A percentile compares a stretch with the other conserved stretches of the same genome.
These are phyloP conservation scores for Philopedon plagiatum DNA, from an alignment of 2,888 invertebrate genomes.

Conservation along the genomic window DNA sequence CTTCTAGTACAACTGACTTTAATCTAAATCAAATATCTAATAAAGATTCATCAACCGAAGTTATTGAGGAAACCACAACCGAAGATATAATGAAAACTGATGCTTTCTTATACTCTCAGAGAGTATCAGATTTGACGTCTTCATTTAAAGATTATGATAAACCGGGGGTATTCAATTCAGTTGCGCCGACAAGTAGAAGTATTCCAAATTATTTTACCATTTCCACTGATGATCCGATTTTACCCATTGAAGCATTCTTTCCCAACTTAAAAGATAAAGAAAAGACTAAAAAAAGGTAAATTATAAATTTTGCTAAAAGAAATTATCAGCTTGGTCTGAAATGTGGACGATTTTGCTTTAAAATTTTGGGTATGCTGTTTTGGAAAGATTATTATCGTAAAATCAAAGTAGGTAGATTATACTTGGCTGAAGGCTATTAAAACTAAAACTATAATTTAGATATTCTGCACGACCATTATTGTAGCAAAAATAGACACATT, in stretches of 20 bases:
- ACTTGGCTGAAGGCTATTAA: no score
- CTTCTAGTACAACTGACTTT: constrained; percentile 30
- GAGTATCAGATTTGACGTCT: constrained; percentile 80
- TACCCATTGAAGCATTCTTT: constrained; percentile 87
- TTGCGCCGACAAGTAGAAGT: constrained; percentile 75
- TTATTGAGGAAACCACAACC: constrained; percentile 47
- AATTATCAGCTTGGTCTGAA: no score
- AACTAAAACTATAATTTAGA: no score
- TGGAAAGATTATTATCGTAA: no score
- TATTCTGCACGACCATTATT: no score
- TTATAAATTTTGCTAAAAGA: no score
- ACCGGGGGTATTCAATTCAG: constrained; percentile 80
- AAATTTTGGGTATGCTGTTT: no score
- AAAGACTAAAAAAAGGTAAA: constrained; percentile 42
- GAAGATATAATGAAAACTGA: constrained; percentile 66
- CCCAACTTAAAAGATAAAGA: constrained; percentile 74
- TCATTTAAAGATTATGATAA: constrained; percentile 81
- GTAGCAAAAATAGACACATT: no score
- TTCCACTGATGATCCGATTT: constrained; percentile 83
- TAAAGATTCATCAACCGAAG: constrained; percentile 55
- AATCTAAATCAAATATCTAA: constrained; percentile 8
- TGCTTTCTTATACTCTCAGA: constrained; percentile 68
- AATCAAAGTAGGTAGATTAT: no score
- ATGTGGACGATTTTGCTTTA: no score
- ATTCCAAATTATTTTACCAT: constrained; percentile 81